Evolutionary conservation across 1,140 invertebrate genomes (phyloP).

Genomic region (Philotrypesis tridentata): DNA sequence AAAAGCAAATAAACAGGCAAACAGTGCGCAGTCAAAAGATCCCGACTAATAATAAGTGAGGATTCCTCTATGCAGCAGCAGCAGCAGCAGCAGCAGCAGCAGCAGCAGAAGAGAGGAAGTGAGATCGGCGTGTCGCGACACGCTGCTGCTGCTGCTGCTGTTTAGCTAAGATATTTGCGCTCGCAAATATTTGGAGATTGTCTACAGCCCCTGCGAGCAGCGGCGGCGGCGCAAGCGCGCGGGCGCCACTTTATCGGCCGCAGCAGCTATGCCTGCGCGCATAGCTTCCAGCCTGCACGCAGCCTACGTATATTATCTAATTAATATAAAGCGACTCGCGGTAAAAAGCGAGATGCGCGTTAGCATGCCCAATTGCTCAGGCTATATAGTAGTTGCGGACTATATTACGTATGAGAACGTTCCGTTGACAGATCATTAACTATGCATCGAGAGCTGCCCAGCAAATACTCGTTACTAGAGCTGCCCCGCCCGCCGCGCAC

Average conservation of each 20-base stretch:
- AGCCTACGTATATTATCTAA: no score
- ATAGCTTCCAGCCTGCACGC: no score
- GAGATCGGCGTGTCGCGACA: slow-evolving; percentile 61
- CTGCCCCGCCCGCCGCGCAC: slow-evolving; percentile 47
- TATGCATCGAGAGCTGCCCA: slow-evolving; percentile 73
- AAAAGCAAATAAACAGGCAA: neutral
- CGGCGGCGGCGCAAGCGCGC: neutral
- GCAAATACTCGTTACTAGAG: slow-evolving; percentile 74
- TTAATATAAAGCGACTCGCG: no score
- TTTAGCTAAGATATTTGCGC: slow-evolving; percentile 74
- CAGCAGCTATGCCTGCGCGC: slow-evolving; percentile 50
- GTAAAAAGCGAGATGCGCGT: no score
- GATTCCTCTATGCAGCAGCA: slow-evolving; percentile 50
- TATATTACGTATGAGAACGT: no score
- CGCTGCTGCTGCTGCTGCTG: slow-evolving; percentile 70
- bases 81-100: slow-evolving; percentile 57
- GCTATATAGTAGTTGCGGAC: no score
- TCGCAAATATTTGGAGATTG: slow-evolving; percentile 75
- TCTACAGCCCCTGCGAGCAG: slow-evolving; percentile 66
- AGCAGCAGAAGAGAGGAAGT: slow-evolving; percentile 54
- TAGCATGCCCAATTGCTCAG: no score
- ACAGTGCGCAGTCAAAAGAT: neutral
- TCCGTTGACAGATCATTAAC: slow-evolving; percentile 75
- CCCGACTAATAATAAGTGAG: no score
- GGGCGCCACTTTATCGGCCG: neutral